Conservation (phyloP, 1,140 invertebrate genomes). For the Riptortus pedestris region DNA sequence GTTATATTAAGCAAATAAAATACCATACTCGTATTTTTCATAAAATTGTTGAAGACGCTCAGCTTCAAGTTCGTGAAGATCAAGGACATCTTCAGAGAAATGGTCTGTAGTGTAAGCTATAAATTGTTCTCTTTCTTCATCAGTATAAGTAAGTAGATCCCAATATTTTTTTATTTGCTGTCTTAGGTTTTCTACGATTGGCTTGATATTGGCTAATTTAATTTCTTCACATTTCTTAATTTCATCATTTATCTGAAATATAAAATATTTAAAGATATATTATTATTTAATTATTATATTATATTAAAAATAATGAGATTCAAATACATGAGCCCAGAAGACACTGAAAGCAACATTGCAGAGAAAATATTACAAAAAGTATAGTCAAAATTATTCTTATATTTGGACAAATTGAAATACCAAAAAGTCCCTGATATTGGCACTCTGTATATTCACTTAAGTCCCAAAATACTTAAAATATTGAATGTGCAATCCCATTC, state of each 20-base stretch:
- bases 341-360: not conserved
- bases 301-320: not conserved
- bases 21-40: not conserved
- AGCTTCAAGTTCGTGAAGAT: constrained; percentile 61
- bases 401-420: too few species aligned
- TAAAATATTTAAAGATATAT: constrained; percentile 10
- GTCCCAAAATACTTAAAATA: too few species aligned
- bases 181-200: constrained; percentile 57
- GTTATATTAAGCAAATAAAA: too few species aligned
- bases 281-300: not conserved
- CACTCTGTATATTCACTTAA: too few species aligned
- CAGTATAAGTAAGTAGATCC: constrained; percentile 56
- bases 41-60: constrained; percentile 43
- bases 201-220: constrained; percentile 52
- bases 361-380: too few species aligned
- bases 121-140: constrained; percentile 50
- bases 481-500: too few species aligned
- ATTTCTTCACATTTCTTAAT: constrained; percentile 50
- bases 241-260: constrained; percentile 43
- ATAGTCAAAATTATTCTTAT: too few species aligned
- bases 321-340: not conserved
- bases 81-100: constrained; percentile 62
- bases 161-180: constrained; percentile 56
- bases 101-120: constrained; percentile 46
- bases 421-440: too few species aligned